Base-by-base conservation (phyloP, 2,888 invertebrate genomes). In the Nemapogon koenigi region DNA sequence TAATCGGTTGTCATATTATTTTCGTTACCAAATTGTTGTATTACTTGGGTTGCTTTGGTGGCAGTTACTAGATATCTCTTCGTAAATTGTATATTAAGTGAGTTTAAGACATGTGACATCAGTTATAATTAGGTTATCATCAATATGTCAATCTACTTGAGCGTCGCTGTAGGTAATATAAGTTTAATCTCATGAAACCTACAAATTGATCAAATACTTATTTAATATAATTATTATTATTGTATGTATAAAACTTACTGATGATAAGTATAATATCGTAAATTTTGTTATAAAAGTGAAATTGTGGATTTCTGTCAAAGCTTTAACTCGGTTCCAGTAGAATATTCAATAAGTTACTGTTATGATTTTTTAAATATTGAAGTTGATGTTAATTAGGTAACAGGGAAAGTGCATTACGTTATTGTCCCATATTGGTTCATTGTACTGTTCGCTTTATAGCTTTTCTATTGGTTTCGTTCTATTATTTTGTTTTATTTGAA, bases 321-420 rank as follows among this genome's bases (percentile, higher is more conserved):
- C 78, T 78, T 78, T 78, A 78, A 78, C 76, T 75, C 62, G 73
- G 78, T 78, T 78, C 75, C 76, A 78, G 71, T 76, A 78, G 76
- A 72, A 64, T 73, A 71, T 70, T 60, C 72, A 70, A 65, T 78
- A 73, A 76, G 76, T 78, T 78, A 76, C 73, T 76, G 78, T 78
- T 78, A 75, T 75, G 59, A 62, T 63, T 69, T 67, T 69, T 68
- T 59, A 58, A 68, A 68, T 73, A 76, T 76, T 72, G 60, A 75
- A 71, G 73, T 78, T 76, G 73, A 59, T 76, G 76, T 78, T 49
- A 70, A 62, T 71, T 73, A 78, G 76, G 64, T 76, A 65, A 70
- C 26, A 31, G 78, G 78, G 78, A 72, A 66, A 71, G 78, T 78
- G 78, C 78, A 78, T 75, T 78, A 76, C 66, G 30, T 37, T 69